phyloP scores from a whole-genome alignment of 35 echinoderm and acorn worm species.

The Strongylocentrotus purpuratus region DNA sequence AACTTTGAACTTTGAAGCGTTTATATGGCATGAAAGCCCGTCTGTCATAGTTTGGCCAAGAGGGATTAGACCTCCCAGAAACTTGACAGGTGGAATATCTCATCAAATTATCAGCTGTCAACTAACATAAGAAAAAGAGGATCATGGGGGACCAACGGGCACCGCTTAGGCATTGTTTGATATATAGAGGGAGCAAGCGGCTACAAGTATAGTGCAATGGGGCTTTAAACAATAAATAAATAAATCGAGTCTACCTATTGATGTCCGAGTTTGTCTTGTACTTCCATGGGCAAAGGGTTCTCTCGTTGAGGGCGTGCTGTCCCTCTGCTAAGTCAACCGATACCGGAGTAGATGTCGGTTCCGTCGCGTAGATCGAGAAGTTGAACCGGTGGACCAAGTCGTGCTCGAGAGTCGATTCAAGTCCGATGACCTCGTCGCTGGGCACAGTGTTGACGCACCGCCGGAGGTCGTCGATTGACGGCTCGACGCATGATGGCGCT shows the following conservation, averaged over 20 bases:
- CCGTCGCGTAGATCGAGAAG: not conserved
- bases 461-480: not conserved
- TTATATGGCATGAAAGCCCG: too few species aligned
- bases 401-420: not conserved
- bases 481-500: not conserved
- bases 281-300: conserved; percentile 8
- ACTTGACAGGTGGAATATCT: too few species aligned
- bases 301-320: not conserved
- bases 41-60: too few species aligned
- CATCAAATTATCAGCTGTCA: too few species aligned
- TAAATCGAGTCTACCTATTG: not conserved
- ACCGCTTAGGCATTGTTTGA: too few species aligned
- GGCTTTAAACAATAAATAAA: too few species aligned
- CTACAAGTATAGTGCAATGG: too few species aligned
- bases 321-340: not conserved
- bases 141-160: too few species aligned
- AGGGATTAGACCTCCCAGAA: too few species aligned
- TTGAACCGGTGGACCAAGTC: not conserved
- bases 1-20: too few species aligned
- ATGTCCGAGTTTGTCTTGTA: not conserved
- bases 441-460: not conserved
- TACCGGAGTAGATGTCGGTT: not conserved
- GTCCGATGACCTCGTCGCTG: not conserved
- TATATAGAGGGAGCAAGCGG: too few species aligned
- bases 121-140: too few species aligned